These are phyloP conservation scores for Drosophila watanabei DNA, from an alignment of 1,140 invertebrate species.

Conservation along the genomic window DNA sequence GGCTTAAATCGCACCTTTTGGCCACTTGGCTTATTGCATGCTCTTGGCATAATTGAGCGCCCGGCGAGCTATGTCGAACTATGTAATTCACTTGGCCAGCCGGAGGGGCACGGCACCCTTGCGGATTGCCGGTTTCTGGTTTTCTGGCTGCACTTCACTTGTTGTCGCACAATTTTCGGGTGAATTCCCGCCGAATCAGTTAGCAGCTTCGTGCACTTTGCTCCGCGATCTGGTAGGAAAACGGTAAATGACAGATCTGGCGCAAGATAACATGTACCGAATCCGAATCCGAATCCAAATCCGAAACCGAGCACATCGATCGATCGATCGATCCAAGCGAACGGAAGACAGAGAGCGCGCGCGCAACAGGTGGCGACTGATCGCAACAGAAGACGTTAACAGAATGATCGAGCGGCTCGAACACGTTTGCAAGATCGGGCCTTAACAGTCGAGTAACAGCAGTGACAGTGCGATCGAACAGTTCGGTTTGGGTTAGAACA, in stretches of 20 bases:
- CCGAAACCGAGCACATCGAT: conserved; percentile 32
- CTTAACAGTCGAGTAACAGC: not conserved
- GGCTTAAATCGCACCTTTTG: conserved; percentile 36
- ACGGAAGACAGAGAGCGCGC: conserved; percentile 10
- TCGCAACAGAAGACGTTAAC: conserved; percentile 29
- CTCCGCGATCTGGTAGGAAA: conserved; percentile 29
- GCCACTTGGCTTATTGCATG: conserved; percentile 16
- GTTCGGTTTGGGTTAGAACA: too few species aligned
- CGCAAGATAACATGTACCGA: conserved; percentile 69
- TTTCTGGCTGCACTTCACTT: conserved; percentile 33
- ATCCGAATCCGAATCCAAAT: conserved; percentile 43
- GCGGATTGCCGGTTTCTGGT: conserved; percentile 4
- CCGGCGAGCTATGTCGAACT: not conserved
- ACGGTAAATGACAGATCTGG: conserved; percentile 80
- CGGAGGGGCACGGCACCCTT: not conserved
- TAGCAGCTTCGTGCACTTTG: conserved; percentile 47
- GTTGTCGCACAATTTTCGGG: conserved; percentile 6
- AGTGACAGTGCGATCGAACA: not conserved
- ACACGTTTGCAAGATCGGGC: not conserved
- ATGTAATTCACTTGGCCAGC: conserved; percentile 19
- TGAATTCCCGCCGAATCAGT: conserved; percentile 6
- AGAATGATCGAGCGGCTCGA: conserved; percentile 15
- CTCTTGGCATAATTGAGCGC: conserved; percentile 17
- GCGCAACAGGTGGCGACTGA: conserved; percentile 63
- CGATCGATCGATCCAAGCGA: conserved; percentile 21